Evolutionary conservation across 2,888 invertebrate genomes (phyloP).

Genomic region (Habroteleia sp.): DNA sequence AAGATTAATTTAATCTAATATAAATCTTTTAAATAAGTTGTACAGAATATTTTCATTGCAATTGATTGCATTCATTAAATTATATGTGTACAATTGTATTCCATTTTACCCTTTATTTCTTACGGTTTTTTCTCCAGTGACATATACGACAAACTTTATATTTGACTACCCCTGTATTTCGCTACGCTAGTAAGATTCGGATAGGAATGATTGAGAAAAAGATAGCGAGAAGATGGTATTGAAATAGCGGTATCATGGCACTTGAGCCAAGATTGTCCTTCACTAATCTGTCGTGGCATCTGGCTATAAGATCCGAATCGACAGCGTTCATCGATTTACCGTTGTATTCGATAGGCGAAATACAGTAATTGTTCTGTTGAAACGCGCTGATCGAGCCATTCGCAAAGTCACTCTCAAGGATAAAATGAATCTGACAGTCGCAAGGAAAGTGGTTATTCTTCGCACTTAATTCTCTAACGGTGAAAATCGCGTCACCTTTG

Average conservation of each 20-base stretch:
- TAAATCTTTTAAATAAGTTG: too few species aligned
- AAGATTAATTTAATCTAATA: too few species aligned
- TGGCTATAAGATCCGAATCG: slow-evolving; percentile 85
- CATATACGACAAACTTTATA: too few species aligned
- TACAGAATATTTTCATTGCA: too few species aligned
- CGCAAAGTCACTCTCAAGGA: slow-evolving; percentile 89
- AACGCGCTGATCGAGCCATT: slow-evolving; percentile 83
- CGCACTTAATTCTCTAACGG: slow-evolving; percentile 88
- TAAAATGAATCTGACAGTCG: slow-evolving; percentile 90
- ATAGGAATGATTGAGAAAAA: slow-evolving; percentile 37
- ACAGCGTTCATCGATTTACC: slow-evolving; percentile 88
- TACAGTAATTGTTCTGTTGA: slow-evolving; percentile 89
- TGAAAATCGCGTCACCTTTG: slow-evolving; percentile 86
- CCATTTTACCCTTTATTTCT: too few species aligned
- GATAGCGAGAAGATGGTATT: slow-evolving; percentile 32
- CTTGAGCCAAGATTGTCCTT: slow-evolving; percentile 84
- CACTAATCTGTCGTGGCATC: slow-evolving; percentile 86
- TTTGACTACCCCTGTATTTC: too few species aligned
- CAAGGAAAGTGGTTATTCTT: slow-evolving; percentile 92
- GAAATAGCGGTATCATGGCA: slow-evolving; percentile 46
- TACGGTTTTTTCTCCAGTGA: too few species aligned
- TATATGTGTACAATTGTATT: too few species aligned
- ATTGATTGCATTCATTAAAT: too few species aligned
- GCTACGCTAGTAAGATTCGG: slow-evolving; percentile 46
- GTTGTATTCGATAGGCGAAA: slow-evolving; percentile 91